phyloP scores from a whole-genome alignment of 1,140 invertebrate genomes.

The Drosophila ananassae region DNA sequence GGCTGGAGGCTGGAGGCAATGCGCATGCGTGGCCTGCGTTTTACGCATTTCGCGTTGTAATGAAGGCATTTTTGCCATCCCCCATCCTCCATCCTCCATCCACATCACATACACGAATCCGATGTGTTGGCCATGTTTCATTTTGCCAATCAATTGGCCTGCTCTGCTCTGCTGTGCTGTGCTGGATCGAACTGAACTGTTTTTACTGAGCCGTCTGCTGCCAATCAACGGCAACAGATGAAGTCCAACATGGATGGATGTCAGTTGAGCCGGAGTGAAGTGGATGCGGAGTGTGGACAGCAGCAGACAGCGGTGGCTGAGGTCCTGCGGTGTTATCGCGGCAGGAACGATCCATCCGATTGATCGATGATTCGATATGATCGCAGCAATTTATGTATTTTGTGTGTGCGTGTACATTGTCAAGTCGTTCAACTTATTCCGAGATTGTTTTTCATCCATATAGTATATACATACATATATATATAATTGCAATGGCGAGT shows the following conservation, averaged over 20 bases:
- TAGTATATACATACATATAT: neutral
- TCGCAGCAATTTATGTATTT: constrained; percentile 73
- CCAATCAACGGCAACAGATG: constrained; percentile 75
- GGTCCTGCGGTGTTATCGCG: constrained; percentile 72
- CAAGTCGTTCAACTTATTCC: constrained; percentile 59
- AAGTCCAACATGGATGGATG: constrained; percentile 60
- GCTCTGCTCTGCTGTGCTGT: constrained; percentile 15
- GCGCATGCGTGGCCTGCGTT: constrained; percentile 75
- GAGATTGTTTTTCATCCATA: neutral
- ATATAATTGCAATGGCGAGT: constrained; percentile 15
- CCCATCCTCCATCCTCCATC: neutral
- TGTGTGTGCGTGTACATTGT: constrained; percentile 71
- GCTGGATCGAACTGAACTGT: constrained; percentile 14
- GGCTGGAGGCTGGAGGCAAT: constrained; percentile 24
- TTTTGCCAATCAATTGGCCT: constrained; percentile 71
- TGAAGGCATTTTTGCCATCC: constrained; percentile 77
- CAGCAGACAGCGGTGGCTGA: constrained; percentile 63
- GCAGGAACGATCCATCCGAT: constrained; percentile 55
- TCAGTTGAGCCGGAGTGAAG: constrained; percentile 13
- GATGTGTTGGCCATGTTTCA: constrained; percentile 73
- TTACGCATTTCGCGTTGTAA: constrained; percentile 76
- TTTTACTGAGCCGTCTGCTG: constrained; percentile 52
- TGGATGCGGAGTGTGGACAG: constrained; percentile 70
- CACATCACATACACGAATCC: constrained; percentile 51
- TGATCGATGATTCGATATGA: constrained; percentile 75